Evolutionary conservation across 2,888 invertebrate species (phyloP), one percentile per base, ranked within the genome.

Genomic region (Chymomyza procnemis): DNA sequence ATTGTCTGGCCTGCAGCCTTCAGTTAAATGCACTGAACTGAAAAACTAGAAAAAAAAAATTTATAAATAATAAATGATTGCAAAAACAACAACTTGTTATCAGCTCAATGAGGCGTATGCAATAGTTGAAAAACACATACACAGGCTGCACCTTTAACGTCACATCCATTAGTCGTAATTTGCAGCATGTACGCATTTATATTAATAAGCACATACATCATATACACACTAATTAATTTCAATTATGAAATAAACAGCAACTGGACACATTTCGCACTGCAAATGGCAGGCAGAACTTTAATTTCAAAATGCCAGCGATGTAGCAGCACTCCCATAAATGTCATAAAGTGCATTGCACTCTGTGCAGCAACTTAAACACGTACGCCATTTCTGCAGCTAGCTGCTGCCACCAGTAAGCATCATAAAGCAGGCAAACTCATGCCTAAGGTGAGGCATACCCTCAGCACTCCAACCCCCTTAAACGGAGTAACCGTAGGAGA

Each of bases 281-380:
- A 50, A 41, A 41, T 41, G 12, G 34, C 34, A 41, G 12, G 34
- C 34, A 41, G 34, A 66, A 68, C 73, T 80, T 85, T 81, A 73
- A 85, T 78, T 76, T 73, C 26, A 58, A 85, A 81, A 81, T 81
- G 78, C 76, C 86, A 68, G 78, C 76, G 84, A 68, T 50, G 50
- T 69, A 67, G 65, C 63, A 71, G 59, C 34, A 59, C 63, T 61
- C 59, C 54, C 55, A 62, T 68, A 66, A 77, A 79, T 79, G 75
- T 72, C 73, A 75, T 66, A 52, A 67, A 74, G 84, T 80, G 84
- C 84, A 85, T 76, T 85, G 85, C 75, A 75, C 87, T 79, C 73
- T 65, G 52, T 34, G 34, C 59, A 21, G 64, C 69, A 66, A 67
- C 80, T 80, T 84, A 61, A 81, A 69, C 80, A 75, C 75, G 84